Conservation (phyloP, 1,140 invertebrate genomes). For the Nasonia longicornis region DNA sequence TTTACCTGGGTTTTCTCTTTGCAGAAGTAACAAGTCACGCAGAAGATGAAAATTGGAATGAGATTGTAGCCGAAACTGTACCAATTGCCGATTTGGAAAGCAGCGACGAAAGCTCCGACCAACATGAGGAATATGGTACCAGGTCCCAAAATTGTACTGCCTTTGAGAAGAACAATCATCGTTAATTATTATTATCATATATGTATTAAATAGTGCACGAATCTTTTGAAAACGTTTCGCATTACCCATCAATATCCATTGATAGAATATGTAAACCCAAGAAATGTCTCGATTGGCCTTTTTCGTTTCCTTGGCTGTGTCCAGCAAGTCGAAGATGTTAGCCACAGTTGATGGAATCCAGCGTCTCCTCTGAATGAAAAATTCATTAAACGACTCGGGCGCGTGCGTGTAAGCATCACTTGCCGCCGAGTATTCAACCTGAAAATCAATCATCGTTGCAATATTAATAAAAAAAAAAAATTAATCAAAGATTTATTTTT, state of each 20-base stretch:
- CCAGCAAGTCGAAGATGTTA: constrained; percentile 87
- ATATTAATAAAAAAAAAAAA: not conserved
- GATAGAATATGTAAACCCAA: constrained; percentile 84
- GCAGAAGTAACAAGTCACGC: constrained; percentile 79
- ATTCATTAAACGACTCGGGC: constrained; percentile 89
- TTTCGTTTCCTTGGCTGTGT: constrained; percentile 80
- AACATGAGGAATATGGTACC: constrained; percentile 93
- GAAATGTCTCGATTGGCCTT: constrained; percentile 89
- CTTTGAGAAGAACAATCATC: constrained; percentile 68
- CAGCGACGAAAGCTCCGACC: constrained; percentile 87
- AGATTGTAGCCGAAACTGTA: constrained; percentile 84
- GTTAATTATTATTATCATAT: not conserved
- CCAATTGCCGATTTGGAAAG: constrained; percentile 83
- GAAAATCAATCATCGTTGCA: not conserved
- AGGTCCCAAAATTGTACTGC: constrained; percentile 83
- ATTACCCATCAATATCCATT: constrained; percentile 73
- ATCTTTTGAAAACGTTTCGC: not conserved
- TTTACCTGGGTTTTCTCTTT: constrained; percentile 80
- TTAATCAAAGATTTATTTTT: no score
- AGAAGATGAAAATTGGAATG: constrained; percentile 80
- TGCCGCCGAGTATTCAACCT: constrained; percentile 89
- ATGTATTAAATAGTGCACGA: not conserved
- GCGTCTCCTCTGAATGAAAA: constrained; percentile 87
- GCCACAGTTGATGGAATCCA: constrained; percentile 93
- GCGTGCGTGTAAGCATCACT: constrained; percentile 93